These are phyloP conservation scores for Bathynomus jamesi DNA, from an alignment of 1,140 invertebrate genomes.

Conservation along the genomic window DNA sequence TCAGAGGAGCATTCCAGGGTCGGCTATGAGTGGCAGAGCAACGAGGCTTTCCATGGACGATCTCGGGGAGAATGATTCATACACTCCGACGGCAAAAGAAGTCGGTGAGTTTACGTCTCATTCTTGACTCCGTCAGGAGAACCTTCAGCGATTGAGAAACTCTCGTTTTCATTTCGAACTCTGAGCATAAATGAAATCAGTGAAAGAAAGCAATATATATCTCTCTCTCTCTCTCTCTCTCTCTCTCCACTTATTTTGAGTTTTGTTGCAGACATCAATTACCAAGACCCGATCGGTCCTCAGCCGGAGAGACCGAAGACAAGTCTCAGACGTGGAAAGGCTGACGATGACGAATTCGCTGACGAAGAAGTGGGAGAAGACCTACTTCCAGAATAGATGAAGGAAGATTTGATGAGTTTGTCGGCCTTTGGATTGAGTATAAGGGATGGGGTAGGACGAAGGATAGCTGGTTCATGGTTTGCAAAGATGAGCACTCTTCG, in stretches of 20 bases:
- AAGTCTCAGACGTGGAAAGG: constrained; percentile 50
- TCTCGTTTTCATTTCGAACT: neutral
- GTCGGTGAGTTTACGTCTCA: constrained; percentile 39
- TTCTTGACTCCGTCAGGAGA: neutral
- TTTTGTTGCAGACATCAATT: constrained; percentile 52
- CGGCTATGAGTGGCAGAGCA: constrained; percentile 33
- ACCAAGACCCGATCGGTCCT: constrained; percentile 67
- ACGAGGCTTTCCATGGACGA: constrained; percentile 41
- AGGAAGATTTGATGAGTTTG: too few relatives aligned
- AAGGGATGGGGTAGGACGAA: too few relatives aligned
- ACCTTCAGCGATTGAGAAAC: too few relatives aligned
- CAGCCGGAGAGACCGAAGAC: constrained; percentile 67
- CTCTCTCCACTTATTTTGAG: neutral
- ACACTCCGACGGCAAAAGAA: constrained; percentile 40
- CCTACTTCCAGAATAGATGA: constrained; percentile 54
- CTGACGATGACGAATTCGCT: constrained; percentile 64
- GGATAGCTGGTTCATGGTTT: neutral
- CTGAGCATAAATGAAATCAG: too few relatives aligned
- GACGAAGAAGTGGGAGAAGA: constrained; percentile 74
- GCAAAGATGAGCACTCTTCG: neutral
- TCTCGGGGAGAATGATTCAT: constrained; percentile 37
- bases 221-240: too few relatives aligned
- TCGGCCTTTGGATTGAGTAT: too few relatives aligned
- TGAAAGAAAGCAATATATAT: too few relatives aligned
- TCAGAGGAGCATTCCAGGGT: constrained; percentile 34